A percentile compares a stretch with the other conserved stretches of the same genome.
Conservation (phyloP, 2,113 vertebrate species). For the Coryphaenoides rupestris region DNA sequence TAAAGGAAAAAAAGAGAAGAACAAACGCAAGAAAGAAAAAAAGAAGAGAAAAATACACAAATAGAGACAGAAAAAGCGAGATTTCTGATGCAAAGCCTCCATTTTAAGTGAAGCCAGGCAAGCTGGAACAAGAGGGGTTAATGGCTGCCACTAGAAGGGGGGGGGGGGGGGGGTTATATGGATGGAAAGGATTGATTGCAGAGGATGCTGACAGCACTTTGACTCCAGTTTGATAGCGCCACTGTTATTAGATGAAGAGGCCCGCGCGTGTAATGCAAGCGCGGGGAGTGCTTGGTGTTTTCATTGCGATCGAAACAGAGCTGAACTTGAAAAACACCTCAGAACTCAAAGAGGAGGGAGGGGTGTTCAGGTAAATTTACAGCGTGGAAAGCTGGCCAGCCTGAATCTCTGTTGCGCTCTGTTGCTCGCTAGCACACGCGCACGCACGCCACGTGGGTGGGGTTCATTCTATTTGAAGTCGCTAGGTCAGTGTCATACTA, state of each 20-base stretch:
- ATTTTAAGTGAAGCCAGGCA: conserved; percentile 67
- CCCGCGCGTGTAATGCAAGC: conserved; percentile 51
- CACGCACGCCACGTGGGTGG: background rate
- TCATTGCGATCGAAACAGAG: background rate
- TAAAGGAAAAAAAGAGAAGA: no score
- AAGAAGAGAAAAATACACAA: no score
- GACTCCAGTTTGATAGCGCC: conserved; percentile 66
- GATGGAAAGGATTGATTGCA: conserved; percentile 58
- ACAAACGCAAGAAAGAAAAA: no score
- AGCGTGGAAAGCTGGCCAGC: conserved; percentile 12
- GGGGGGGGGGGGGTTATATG: conserved; percentile 28
- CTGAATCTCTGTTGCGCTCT: background rate
- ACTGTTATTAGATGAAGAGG: conserved; percentile 65
- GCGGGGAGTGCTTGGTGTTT: background rate
- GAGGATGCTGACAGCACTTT: conserved; percentile 74
- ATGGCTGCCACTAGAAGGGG: conserved; percentile 62
- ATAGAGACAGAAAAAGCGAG: conserved; percentile 28
- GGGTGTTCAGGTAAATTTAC: conserved; percentile 3
- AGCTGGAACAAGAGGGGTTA: conserved; percentile 68
- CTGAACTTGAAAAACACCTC: conserved; percentile 11
- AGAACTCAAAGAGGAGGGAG: conserved; percentile 12
- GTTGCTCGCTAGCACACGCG: no score
- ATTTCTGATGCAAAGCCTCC: conserved; percentile 58
- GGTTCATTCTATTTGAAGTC: conserved; percentile 2
- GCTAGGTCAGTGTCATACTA: conserved; percentile 18